These are phyloP conservation scores for Gobio occitaniae DNA, from an alignment of 2,797 vertebrate species.

Conservation along the genomic window DNA sequence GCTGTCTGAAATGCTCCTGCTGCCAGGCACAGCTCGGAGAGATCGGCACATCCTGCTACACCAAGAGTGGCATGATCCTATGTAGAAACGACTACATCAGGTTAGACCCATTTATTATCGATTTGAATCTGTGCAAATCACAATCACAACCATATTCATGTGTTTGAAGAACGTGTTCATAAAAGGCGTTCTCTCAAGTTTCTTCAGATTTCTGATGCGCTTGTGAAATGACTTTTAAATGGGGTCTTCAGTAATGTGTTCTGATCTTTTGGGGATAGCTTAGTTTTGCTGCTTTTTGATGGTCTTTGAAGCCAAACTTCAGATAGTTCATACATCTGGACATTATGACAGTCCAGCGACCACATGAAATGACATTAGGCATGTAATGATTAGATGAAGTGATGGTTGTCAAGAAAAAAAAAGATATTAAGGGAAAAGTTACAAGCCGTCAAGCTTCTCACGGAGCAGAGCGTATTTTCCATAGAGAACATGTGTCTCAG, in stretches of 20 bases:
- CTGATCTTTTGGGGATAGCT: constrained; percentile 25
- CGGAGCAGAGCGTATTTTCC: constrained; percentile 50
- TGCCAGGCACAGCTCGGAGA: constrained; percentile 99
- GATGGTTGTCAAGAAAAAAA: constrained; percentile 37
- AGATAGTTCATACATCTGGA: constrained; percentile 45
- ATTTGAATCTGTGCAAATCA: neutral
- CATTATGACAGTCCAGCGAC: constrained; percentile 44
- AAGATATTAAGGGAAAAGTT: constrained; percentile 44
- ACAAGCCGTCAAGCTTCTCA: constrained; percentile 43
- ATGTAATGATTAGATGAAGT: constrained; percentile 50
- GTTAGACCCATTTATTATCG: constrained; percentile 69
- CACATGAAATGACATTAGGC: constrained; percentile 54
- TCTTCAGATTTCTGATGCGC: neutral
- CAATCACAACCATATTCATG: neutral
- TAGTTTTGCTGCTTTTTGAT: constrained; percentile 11
- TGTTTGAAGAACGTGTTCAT: constrained; percentile 9
- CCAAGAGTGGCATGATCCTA: constrained; percentile 99
- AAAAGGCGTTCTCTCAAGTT: constrained; percentile 12
- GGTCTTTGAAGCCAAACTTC: constrained; percentile 33
- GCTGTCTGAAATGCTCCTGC: constrained; percentile 98
- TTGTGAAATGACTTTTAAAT: neutral
- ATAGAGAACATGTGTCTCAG: constrained; percentile 65
- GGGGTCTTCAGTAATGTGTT: neutral
- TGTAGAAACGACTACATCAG: constrained; percentile 99
- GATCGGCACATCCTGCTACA: constrained; percentile 98